phyloP scores from a whole-genome alignment of 1,140 invertebrate species.

The Cecropterus lyciades region DNA sequence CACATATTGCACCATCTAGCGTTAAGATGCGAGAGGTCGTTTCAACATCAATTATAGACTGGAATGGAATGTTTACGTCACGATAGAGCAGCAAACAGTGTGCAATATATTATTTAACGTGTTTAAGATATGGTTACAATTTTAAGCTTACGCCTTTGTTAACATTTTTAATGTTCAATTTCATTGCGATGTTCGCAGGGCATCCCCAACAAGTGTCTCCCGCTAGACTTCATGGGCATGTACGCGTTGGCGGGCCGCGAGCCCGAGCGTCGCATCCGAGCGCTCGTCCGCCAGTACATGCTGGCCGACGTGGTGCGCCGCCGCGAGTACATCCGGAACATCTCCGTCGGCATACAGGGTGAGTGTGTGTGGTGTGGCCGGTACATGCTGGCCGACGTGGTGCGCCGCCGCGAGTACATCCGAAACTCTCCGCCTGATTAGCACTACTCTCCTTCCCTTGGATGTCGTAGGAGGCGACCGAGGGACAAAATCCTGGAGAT shows the following conservation, averaged over 20 bases:
- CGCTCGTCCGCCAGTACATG: slow-evolving; percentile 91
- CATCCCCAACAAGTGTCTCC: slow-evolving; percentile 94
- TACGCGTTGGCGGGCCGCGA: slow-evolving; percentile 95
- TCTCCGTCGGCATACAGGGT: slow-evolving; percentile 85
- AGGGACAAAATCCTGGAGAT: too few species aligned
- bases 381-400: slow-evolving; percentile 44
- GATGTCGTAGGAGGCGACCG: too few species aligned
- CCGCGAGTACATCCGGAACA: slow-evolving; percentile 95
- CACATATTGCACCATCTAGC: too few species aligned
- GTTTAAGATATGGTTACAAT: too few species aligned
- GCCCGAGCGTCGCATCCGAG: slow-evolving; percentile 89
- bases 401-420: slow-evolving; percentile 95
- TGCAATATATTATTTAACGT: too few species aligned
- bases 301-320: slow-evolving; percentile 94
- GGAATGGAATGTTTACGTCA: too few species aligned
- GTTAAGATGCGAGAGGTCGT: too few species aligned
- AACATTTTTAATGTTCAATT: too few species aligned
- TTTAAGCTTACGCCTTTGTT: too few species aligned
- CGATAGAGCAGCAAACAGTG: too few species aligned
- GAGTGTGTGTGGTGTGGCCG: not conserved
- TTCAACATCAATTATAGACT: too few species aligned
- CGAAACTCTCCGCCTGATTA: slow-evolving; percentile 90
- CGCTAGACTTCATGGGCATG: slow-evolving; percentile 98
- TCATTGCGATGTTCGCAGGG: slow-evolving; percentile 86
- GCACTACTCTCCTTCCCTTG: too few species aligned